phyloP scores from a whole-genome alignment of 2,113 vertebrate species.

The Tragelaphus strepsiceros region DNA sequence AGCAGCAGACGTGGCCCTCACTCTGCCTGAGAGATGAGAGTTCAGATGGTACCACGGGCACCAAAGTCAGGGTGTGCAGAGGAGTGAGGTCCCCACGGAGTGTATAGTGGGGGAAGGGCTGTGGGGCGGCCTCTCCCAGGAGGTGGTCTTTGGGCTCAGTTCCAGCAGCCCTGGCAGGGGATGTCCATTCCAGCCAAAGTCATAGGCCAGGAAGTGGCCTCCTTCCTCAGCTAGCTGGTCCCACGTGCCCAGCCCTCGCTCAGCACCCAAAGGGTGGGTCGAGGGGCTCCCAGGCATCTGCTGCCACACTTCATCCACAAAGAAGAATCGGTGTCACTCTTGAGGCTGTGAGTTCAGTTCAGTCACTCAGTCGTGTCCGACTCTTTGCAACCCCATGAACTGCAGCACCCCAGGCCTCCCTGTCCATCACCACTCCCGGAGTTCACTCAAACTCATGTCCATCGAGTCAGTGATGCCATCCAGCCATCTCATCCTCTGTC shows the following conservation, averaged over 20 bases:
- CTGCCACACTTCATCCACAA: not conserved
- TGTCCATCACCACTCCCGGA: no score
- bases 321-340: no score
- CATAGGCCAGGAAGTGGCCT: accelerated
- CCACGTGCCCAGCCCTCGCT: accelerated
- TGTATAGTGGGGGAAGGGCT: accelerated
- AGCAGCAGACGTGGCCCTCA: accelerated
- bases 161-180: not conserved
- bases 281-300: not conserved
- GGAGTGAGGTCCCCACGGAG: not conserved
- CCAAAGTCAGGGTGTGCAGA: not conserved
- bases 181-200: accelerated
- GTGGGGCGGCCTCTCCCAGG: no score
- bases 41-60: not conserved
- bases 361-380: no score
- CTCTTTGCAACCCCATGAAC: no score
- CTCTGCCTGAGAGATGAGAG: not conserved
- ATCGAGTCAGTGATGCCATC: no score
- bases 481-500: no score
- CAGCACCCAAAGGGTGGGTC: not conserved
- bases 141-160: not conserved
- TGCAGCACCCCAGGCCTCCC: no score
- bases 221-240: no score
- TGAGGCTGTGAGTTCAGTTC: no score
- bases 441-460: no score